Evolutionary conservation across 1,140 invertebrate genomes (phyloP).

Genomic region (Reticulitermes speratus): DNA sequence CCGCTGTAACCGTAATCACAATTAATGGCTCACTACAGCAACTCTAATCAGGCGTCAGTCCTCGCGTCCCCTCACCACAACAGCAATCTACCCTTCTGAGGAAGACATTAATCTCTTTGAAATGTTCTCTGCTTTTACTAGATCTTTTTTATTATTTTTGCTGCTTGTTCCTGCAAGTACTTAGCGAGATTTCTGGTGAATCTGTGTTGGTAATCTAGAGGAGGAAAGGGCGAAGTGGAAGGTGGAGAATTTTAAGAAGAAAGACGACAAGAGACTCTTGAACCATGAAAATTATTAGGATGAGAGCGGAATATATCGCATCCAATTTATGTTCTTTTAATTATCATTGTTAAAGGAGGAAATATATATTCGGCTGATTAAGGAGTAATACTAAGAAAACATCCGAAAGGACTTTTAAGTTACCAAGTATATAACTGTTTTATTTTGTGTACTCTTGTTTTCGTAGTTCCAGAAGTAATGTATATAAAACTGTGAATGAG

Average conservation of each 20-base stretch:
- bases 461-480: too few species aligned
- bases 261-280: conserved; percentile 3
- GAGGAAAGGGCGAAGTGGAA: not conserved
- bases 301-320: not conserved
- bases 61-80: not conserved
- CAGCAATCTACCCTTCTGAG: not conserved
- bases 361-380: too few species aligned
- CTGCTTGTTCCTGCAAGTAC: not conserved
- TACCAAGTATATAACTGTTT: too few species aligned
- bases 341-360: too few species aligned
- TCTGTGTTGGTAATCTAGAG: conserved; percentile 4
- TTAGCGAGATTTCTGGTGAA: conserved; percentile 6
- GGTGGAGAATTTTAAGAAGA: not conserved
- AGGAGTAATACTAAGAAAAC: too few species aligned
- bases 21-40: not conserved
- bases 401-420: too few species aligned
- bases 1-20: not conserved
- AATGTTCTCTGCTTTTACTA: conserved; percentile 13
- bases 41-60: not conserved
- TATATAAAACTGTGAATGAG: too few species aligned
- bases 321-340: too few species aligned
- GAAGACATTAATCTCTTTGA: conserved; percentile 16
- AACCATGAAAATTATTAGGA: not conserved
- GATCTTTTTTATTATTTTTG: conserved; percentile 14
- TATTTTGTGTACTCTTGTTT: too few species aligned